Evolutionary conservation across 2,113 vertebrate species (phyloP).

Genomic region (Pipa parva): DNA sequence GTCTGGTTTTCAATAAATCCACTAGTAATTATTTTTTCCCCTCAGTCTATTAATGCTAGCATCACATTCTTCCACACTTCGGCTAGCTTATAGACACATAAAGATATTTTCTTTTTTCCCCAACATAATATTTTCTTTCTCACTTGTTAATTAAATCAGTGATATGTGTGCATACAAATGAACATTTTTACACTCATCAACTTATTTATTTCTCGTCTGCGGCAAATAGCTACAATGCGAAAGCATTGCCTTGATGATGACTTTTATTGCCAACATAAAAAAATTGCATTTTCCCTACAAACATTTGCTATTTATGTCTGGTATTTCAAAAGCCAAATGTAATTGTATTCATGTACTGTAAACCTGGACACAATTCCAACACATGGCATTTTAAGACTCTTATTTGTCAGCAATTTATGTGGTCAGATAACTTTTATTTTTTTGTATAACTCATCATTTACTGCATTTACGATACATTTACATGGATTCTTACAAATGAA

Average conservation of each 20-base stretch:
- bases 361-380: constrained; percentile 16
- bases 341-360: constrained; percentile 27
- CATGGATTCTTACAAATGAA: no score
- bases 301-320: neutral
- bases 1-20: neutral
- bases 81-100: neutral
- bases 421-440: neutral
- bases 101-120: neutral
- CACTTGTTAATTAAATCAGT: no score
- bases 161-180: no score
- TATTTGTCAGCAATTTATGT: constrained; percentile 21
- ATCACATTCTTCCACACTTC: neutral
- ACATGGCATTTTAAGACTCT: constrained; percentile 24
- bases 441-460: neutral
- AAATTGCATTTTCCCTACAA: neutral
- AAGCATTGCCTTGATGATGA: neutral
- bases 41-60: neutral
- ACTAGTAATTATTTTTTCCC: neutral
- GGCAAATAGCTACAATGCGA: neutral
- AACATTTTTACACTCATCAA: no score
- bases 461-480: no score
- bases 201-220: neutral
- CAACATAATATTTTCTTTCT: no score
- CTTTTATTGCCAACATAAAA: neutral
- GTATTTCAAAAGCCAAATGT: constrained; percentile 19